These are phyloP conservation scores for Mola mola DNA, from an alignment of 2,113 vertebrate genomes.

Conservation along the genomic window DNA sequence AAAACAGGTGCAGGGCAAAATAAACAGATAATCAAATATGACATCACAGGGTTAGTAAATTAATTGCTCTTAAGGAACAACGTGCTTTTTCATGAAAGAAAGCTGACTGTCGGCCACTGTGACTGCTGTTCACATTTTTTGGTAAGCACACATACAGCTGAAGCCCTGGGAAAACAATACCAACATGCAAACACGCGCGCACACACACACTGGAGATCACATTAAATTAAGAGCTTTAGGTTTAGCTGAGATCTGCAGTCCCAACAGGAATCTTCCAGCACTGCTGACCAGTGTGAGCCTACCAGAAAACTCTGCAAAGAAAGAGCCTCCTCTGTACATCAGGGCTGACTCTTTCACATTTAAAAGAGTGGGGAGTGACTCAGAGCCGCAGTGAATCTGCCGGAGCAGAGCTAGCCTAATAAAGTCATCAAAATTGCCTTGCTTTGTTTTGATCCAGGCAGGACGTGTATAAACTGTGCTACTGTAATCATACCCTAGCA, in stretches of 20 bases:
- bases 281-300: slow-evolving; percentile 50
- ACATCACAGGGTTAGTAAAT: slow-evolving; percentile 58
- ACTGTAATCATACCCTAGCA: slow-evolving; percentile 53
- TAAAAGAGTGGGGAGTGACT: slow-evolving; percentile 42
- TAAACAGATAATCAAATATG: slow-evolving; percentile 64
- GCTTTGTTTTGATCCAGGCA: slow-evolving; percentile 56
- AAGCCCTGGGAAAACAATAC: slow-evolving; percentile 20
- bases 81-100: slow-evolving; percentile 35
- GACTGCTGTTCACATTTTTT: slow-evolving; percentile 54
- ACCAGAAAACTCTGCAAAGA: slow-evolving; percentile 17
- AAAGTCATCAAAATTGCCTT: slow-evolving; percentile 50
- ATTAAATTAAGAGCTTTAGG: slow-evolving; percentile 62
- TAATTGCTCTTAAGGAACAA: slow-evolving; percentile 58
- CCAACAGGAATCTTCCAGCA: slow-evolving; percentile 39
- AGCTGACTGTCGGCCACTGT: slow-evolving; percentile 36
- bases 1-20: slow-evolving; percentile 56
- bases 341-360: slow-evolving; percentile 49
- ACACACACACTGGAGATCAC: slow-evolving; percentile 41
- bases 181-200: neutral
- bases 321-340: slow-evolving; percentile 9
- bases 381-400: slow-evolving; percentile 40
- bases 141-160: slow-evolving; percentile 19
- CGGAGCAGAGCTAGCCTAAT: slow-evolving; percentile 48
- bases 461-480: slow-evolving; percentile 49
- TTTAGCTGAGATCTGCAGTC: slow-evolving; percentile 48